Base-by-base conservation (phyloP, 2,113 vertebrate species). In the Scomber scombrus region DNA sequence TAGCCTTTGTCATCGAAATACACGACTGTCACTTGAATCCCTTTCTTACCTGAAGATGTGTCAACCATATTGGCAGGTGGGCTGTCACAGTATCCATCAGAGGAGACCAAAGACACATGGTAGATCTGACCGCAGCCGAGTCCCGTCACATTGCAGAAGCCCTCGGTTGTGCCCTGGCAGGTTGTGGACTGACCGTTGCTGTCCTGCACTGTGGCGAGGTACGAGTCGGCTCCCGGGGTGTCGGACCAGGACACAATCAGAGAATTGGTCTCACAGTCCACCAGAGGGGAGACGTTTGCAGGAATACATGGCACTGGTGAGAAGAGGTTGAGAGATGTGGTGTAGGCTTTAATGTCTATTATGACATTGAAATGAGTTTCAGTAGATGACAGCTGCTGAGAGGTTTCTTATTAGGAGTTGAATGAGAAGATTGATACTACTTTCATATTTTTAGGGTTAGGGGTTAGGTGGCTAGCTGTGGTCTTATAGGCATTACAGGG, bases 61-160 rank as follows among this genome's bases (percentile, higher is more conserved):
- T 83, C 54, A 4, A 81, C 47, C 16, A 70, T 19, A 10, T 61
- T 3, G 57, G 90, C 91, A 10, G 91, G 23, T 2, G 50, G 86
- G 80, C 95, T 95, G 47, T 85, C 19, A 67, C 95, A 96, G 80
- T 87, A 77, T 16, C 91, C 86, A 70, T 96, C 93, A 0, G 92
- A 95, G 40, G 95, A 93, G 0, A 85, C 82, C 54, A 96, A 87
- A 0, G 62, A 92, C 26, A 89, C 84, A 8, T 88, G 91, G 87
- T 95, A 96, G 65, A 90, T 85, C 74, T 90, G 82, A 15, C 95
- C 93, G 29, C 95, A 96, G 70, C 71, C 63, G 0, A 96, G 76
- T 16, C 85, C 88, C 0, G 81, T 85, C 71, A 96, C 78, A 5
- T 52, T 86, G 81, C 95, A 96, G 31, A 54, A 86, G 49, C 67